These are phyloP conservation scores for Tenthredo mesomela DNA, from an alignment of 2,888 invertebrate species.

Conservation along the genomic window DNA sequence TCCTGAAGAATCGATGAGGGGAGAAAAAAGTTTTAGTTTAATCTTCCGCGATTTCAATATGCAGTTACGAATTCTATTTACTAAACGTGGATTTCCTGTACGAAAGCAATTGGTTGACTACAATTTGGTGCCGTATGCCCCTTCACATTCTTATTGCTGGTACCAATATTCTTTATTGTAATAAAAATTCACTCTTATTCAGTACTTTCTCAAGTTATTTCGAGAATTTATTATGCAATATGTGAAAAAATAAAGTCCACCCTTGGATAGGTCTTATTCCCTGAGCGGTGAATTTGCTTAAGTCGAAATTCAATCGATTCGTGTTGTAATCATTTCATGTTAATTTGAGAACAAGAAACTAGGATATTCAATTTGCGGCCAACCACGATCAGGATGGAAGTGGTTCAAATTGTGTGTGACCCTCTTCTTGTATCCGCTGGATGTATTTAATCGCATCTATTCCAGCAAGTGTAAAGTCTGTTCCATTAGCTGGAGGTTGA, in stretches of 20 bases:
- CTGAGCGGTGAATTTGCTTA: neutral
- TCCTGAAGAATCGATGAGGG: neutral
- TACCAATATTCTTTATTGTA: constrained; percentile 2
- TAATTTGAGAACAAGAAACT: neutral
- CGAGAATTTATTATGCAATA: neutral
- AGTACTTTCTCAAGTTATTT: neutral
- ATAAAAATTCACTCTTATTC: constrained; percentile 8
- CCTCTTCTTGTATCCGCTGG: constrained; percentile 63
- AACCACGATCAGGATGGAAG: constrained; percentile 44
- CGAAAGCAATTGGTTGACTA: neutral
- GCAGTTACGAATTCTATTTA: neutral
- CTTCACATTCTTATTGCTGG: neutral
- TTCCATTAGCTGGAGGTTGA: constrained; percentile 61
- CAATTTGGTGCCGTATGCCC: neutral
- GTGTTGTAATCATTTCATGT: neutral
- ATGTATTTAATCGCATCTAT: constrained; percentile 66
- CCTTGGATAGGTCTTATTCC: neutral
- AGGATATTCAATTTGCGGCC: neutral
- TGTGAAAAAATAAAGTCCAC: neutral
- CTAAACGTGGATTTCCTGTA: neutral
- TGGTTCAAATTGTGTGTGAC: constrained; percentile 44
- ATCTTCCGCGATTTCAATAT: neutral
- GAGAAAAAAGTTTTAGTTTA: neutral
- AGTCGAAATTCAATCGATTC: neutral
- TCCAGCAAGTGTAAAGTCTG: constrained; percentile 63